phyloP scores from a whole-genome alignment of 2,797 vertebrate species.

The Rhodeus uyekii region DNA sequence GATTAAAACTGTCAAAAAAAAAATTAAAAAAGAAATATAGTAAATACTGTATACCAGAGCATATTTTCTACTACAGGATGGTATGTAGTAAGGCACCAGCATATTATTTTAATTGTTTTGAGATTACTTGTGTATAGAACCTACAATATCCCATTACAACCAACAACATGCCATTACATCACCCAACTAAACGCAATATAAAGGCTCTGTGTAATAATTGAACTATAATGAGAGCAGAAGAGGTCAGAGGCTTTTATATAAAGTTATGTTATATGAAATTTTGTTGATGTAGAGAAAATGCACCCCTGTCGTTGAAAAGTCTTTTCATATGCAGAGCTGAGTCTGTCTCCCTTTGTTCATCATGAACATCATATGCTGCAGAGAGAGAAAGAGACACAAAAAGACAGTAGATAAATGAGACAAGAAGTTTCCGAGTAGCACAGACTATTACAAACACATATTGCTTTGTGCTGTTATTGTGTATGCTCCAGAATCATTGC shows the following conservation, averaged over 20 bases:
- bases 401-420: conserved; percentile 12
- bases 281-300: conserved; percentile 54
- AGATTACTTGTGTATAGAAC: conserved; percentile 9
- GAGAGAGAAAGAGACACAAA: conserved; percentile 48
- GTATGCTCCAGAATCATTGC: not conserved
- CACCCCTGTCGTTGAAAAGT: conserved; percentile 89
- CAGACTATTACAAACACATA: conserved; percentile 17
- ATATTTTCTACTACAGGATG: not conserved
- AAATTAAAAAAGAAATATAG: not conserved
- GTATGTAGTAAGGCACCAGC: not conserved
- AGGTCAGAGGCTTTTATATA: conserved; percentile 22
- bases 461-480: conserved; percentile 25
- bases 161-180: conserved; percentile 11
- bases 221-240: conserved; percentile 5
- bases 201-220: conserved; percentile 25
- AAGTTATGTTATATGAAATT: conserved; percentile 13
- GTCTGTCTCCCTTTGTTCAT: conserved; percentile 82
- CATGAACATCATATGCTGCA: conserved; percentile 72
- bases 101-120: conserved; percentile 37
- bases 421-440: not conserved
- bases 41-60: too few relatives aligned
- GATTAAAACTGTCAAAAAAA: not conserved
- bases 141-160: not conserved
- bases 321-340: conserved; percentile 85
- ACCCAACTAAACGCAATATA: not conserved